Conservation (phyloP, 2,113 vertebrate genomes). For the Cettia cetti region DNA sequence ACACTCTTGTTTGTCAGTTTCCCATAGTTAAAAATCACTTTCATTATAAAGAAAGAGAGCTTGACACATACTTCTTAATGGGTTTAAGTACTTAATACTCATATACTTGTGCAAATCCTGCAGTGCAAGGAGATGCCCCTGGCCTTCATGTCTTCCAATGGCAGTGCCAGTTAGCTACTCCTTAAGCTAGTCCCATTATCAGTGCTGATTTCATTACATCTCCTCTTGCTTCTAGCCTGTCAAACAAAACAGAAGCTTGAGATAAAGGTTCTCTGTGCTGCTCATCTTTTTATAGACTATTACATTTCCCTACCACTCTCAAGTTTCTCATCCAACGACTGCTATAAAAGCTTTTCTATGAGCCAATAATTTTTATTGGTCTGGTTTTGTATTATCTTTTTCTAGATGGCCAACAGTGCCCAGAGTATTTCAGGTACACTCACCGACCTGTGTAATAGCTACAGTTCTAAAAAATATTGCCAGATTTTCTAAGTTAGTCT, state of each 20-base stretch:
- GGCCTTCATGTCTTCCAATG: neutral
- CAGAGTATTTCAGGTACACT: neutral
- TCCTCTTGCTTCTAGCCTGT: neutral
- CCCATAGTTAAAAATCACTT: neutral
- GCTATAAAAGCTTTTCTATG: neutral
- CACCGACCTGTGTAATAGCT: neutral
- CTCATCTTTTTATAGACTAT: neutral
- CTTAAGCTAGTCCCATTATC: neutral
- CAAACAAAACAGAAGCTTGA: neutral
- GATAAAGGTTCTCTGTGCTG: neutral
- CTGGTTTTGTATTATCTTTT: neutral
- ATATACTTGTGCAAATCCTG: neutral
- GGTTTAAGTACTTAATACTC: neutral
- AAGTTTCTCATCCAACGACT: neutral
- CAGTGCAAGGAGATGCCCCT: neutral
- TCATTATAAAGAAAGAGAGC: neutral
- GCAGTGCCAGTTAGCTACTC: neutral
- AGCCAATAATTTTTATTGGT: neutral
- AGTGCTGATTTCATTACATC: neutral
- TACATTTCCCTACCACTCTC: neutral
- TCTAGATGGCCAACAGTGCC: neutral
- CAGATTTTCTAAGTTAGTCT: neutral
- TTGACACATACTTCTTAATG: neutral
- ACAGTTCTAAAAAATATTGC: neutral
- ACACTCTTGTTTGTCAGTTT: neutral